A percentile compares a stretch with the other conserved stretches of the same genome.
Conservation (phyloP, 2,797 vertebrate genomes). For the Helicolenus hilgendorfi region DNA sequence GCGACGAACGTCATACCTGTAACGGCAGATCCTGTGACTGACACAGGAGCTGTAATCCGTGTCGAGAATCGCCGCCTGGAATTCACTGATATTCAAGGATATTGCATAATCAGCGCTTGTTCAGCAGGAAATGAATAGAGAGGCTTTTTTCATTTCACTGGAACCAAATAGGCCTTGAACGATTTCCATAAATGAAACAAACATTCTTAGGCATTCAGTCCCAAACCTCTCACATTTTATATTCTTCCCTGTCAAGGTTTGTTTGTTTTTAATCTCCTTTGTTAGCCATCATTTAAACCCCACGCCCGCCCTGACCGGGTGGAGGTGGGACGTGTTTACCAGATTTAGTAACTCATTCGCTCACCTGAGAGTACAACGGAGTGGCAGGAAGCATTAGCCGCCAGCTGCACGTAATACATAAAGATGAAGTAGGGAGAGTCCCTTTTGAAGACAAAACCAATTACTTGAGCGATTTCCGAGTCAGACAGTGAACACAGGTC, state of each 20-base stretch:
- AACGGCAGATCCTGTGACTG: constrained; percentile 19
- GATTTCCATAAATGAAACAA: constrained; percentile 76
- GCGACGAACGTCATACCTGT: constrained; percentile 33
- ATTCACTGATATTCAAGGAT: constrained; percentile 53
- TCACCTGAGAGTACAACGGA: constrained; percentile 58
- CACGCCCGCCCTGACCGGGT: background rate
- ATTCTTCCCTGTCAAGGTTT: constrained; percentile 68
- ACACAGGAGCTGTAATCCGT: constrained; percentile 31
- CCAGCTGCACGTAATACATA: constrained; percentile 64
- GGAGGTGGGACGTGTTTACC: constrained; percentile 63
- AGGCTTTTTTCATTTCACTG: constrained; percentile 39
- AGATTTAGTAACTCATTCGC: constrained; percentile 67
- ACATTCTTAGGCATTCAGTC: constrained; percentile 33
- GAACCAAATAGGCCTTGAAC: constrained; percentile 51
- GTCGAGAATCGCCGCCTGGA: constrained; percentile 22
- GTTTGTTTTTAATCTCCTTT: constrained; percentile 83
- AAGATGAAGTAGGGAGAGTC: constrained; percentile 48
- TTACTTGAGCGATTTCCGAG: constrained; percentile 65
- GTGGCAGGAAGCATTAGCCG: constrained; percentile 41
- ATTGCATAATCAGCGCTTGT: constrained; percentile 53
- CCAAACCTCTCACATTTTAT: constrained; percentile 24
- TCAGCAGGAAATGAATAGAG: constrained; percentile 62
- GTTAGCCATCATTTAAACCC: constrained; percentile 70
- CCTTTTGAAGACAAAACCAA: constrained; percentile 71
- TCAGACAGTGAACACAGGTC: constrained; percentile 56